Evolutionary conservation across 2,888 invertebrate species (phyloP), one percentile per base, ranked within the genome.

Genomic region (Punctoribates punctum): DNA sequence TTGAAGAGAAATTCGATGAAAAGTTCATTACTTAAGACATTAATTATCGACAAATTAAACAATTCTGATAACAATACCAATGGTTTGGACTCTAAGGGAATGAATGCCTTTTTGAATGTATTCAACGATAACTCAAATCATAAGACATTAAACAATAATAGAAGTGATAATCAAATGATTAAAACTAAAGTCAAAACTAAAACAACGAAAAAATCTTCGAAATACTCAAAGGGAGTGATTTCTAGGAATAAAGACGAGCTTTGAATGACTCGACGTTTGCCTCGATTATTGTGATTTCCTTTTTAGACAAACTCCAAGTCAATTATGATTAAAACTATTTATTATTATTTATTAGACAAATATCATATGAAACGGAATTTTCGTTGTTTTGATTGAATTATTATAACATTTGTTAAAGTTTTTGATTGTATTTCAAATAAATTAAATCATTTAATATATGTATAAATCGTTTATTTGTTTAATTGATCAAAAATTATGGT

Each of bases 31-130:
- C 8, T 72, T 25, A 20, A 46, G n/a, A 38, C 72, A 48, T 72
- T 72, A 20, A 72, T 72, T 72, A 42, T 46, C 25, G 46, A 72
- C 25, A 72, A 27, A 72, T 20, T 70, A 13, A 38, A 65, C 25
- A 65, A 29, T 11, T 65, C 20, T 60, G 60, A 60, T 27, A 13
- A 23, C 5, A 62, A 29, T 20, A 20, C 46, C 38, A 38, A 70
- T 13, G 9, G 70, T 20, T 23, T 70, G 70, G 46, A 23, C 23
- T 13, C 70, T 9, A 38, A 70, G 15, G 9, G 42, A 23, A 38
- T 70, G 42, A 20, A 70, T 11, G 42, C 34, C 6, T 20, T 70
- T 20, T 29, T 42, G 23, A 20, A 17, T 13, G 15, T 70, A 20
- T 42, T 70, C 6, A 70, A 70, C 23, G 13, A 42, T 5, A 46